Base-by-base conservation (phyloP, 2,888 invertebrate genomes). In the Sisyra nigra region DNA sequence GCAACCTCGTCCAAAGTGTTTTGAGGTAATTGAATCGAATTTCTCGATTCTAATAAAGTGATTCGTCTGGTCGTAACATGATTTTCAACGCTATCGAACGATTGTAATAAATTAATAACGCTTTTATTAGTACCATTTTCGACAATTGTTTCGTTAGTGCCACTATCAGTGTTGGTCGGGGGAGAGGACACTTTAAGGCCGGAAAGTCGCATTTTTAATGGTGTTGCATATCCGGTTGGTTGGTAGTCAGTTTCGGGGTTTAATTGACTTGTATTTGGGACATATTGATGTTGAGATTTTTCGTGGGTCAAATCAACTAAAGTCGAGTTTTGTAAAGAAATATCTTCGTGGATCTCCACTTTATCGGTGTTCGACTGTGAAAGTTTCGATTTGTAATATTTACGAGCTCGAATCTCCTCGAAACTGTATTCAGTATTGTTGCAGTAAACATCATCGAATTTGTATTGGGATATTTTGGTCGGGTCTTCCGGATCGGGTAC, bases 371-470 rank as follows among this genome's bases (percentile, higher is more conserved):
- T n/a, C n/a, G n/a, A n/a, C n/a, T n/a, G n/a, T n/a, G n/a, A n/a
- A n/a, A n/a, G n/a, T n/a, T 24, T 24, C 29, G 39, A 40, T 17
- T 24, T 29, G 9, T 41, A 45, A 41, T 42, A 48, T 41, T 45
- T 46, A 18, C 44, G 39, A 46, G 79, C 75, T 53, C 76, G 67
- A 49, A 86, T 67, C 66, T 86, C 84, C 65, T 86, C 86, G 64
- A 84, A 73, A 57, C 80, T 80, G 60, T 72, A 76, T 65, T 86
- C 86, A 49, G 68, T 68, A 48, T 73, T 71, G 51, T 72, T 71
- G 45, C 59, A 57, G 54, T 77, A 79, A 11, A 77, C 76, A 63
- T 73, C 67, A 49, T 70, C 58, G 57, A 81, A 80, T 54, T 76
- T 74, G 58, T 82, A 83, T 72, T 77, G 78, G 32, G 75, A 66